A percentile compares a stretch with the other conserved stretches of the same genome.
Evolutionary conservation across 2,888 invertebrate species (phyloP).

Genomic region (Acanthopleura granulata): DNA sequence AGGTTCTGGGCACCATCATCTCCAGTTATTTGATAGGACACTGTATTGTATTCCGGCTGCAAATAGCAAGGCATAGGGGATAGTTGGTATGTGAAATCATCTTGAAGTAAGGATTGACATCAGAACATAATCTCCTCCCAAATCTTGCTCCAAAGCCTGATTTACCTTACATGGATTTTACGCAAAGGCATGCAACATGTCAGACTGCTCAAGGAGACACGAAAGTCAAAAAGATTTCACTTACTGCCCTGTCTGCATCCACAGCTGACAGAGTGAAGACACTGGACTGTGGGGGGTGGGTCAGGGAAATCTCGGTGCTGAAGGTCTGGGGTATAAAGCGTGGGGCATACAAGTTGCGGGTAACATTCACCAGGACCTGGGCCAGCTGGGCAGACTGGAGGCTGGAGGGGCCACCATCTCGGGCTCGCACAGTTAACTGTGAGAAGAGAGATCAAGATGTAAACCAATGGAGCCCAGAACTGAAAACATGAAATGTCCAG

Average conservation of each 20-base stretch:
- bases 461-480: no score
- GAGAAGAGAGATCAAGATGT: not conserved
- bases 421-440: slow-evolving; percentile 50
- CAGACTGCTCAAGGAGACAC: no score
- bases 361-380: not conserved
- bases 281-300: slow-evolving; percentile 2
- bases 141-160: no score
- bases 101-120: no score
- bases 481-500: no score
- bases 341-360: slow-evolving; percentile 9
- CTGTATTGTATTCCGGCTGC: slow-evolving; percentile 53
- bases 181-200: no score
- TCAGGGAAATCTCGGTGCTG: not conserved
- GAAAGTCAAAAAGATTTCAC: no score
- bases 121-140: no score
- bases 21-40: slow-evolving; percentile 54
- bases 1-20: slow-evolving; percentile 46
- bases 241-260: slow-evolving; percentile 45
- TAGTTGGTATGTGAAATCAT: no score
- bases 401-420: slow-evolving; percentile 47
- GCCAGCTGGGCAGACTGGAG: not conserved
- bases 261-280: slow-evolving; percentile 39
- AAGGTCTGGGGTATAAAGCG: not conserved
- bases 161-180: no score
- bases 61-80: slow-evolving; percentile 20